phyloP scores from a whole-genome alignment of 1,140 invertebrate genomes.

The Venturia canescens region DNA sequence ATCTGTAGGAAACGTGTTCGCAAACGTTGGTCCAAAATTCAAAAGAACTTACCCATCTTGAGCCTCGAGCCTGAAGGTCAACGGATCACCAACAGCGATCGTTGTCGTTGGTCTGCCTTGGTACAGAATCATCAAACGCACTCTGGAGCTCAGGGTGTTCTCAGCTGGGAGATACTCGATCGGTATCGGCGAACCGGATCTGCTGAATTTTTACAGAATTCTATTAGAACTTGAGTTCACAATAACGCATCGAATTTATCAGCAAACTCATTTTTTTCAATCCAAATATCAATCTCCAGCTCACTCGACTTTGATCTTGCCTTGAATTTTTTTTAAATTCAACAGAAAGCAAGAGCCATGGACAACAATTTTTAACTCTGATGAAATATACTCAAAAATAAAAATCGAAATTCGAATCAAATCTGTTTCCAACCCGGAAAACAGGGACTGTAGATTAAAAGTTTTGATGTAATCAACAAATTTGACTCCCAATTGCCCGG shows the following conservation, averaged over 20 bases:
- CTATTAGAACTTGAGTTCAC: slow-evolving; percentile 1
- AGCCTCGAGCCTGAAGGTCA: slow-evolving; percentile 92
- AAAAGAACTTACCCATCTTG: slow-evolving; percentile 82
- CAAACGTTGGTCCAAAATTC: not conserved
- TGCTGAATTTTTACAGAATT: slow-evolving; percentile 70
- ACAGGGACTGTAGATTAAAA: no score
- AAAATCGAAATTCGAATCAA: not conserved
- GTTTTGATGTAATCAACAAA: no score
- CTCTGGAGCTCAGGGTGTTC: slow-evolving; percentile 91
- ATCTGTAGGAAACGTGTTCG: not conserved
- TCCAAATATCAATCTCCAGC: no score
- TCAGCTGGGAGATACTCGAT: slow-evolving; percentile 94
- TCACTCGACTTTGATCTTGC: no score
- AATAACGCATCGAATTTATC: not conserved
- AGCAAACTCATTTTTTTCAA: not conserved
- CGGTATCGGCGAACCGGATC: slow-evolving; percentile 92
- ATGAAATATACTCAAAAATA: not conserved
- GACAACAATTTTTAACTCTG: no score
- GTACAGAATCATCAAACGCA: slow-evolving; percentile 90
- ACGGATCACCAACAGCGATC: slow-evolving; percentile 94
- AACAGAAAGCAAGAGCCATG: no score
- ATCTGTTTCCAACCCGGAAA: no score
- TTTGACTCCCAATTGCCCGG: not conserved
- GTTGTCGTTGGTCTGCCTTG: slow-evolving; percentile 94
- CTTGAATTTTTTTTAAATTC: not conserved